Base-by-base conservation (phyloP, 2,113 vertebrate species). In the Osmerus eperlanus region DNA sequence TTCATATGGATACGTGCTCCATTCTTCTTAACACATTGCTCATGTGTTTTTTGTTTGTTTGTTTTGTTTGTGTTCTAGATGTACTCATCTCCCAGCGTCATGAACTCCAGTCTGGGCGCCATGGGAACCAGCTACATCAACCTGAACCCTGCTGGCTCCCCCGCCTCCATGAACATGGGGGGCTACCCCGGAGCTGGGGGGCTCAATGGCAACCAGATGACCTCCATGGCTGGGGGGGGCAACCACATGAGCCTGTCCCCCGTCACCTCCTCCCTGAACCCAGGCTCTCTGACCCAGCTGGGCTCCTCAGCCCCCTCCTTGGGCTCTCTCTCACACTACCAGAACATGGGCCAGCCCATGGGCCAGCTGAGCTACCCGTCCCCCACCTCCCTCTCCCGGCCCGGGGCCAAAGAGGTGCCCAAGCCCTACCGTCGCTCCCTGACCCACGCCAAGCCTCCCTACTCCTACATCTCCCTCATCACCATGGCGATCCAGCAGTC, bases 401-500 rank as follows among this genome's bases (percentile, higher is more conserved):
- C 91, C 9, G 94, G 88, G 0, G 90, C 91, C 36, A 96, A 95
- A 36, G 95, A 96, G 80, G 85, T 93, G 53, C 89, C 91, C 0
- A 96, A 96, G 74, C 89, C 92, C 0, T 96, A 96, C 84, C 92
- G 95, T 1, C 94, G 95, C 56, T 94, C 94, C 0, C 89, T 95
- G 84, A 95, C 94, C 51, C 95, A 96, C 0, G 95, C 95, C 89
- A 96, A 96, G 84, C 95, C 95, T 0, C 95, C 95, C 0, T 96
- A 96, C 67, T 97, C 95, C 23, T 96, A 96, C 91, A 97, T 97
- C 90, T 97, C 95, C 3, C 95, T 97, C 79, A 97, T 96, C 86
- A 96, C 95, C 82, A 96, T 96, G 95, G 95, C 95, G 0, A 96
- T 96, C 83, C 94, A 96, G 89, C 95, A 96, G 90, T 94, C 94